Evolutionary conservation across 2,888 invertebrate genomes (phyloP), one percentile per base, ranked within the genome.

Genomic region (Furcula furcula): DNA sequence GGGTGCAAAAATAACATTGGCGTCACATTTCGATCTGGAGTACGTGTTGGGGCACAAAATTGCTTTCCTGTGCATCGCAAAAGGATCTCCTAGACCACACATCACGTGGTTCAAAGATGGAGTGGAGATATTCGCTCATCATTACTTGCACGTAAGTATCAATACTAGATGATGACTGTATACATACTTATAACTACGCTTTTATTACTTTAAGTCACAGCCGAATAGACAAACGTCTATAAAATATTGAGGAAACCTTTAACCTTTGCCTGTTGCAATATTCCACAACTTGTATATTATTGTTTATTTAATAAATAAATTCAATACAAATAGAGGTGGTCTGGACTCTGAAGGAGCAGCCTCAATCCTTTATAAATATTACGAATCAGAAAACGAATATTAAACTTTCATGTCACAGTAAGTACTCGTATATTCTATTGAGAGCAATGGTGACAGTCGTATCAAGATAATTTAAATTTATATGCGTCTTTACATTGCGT

Each of bases 51-150:
- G 98, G 0, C 97, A 98, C 76, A 98, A 98, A 86, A 97, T 98
- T 46, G 95, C 96, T 6, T 97, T 98, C 73, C 89, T 98, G 38
- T 98, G 98, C 76, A 94, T 95, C 27, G 98, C 98, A 0, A 93
- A 94, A 66, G 98, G 98, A 1, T 93, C 93, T 48, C 98, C 98
- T 0, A 88, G 97, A 26, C 98, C 98, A 0, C 95, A 96, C 52
- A 96, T 98, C 46, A 98, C 97, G 11, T 98, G 98, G 98, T 97
- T 95, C 76, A 98, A 98, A 76, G 97, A 98, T 74, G 97, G 97
- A 16, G 94, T 95, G 9, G 98, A 98, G 83, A 94, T 98, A 68
- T 97, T 96, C 65, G 93, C 95, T 15, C 97, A 97, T 87, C 92
- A 94, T 36, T 96, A 96, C 75, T 88, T 97, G 67, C 96, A 97